These are phyloP conservation scores for Eremobia ochroleuca DNA, from an alignment of 2,888 invertebrate species.

Conservation along the genomic window DNA sequence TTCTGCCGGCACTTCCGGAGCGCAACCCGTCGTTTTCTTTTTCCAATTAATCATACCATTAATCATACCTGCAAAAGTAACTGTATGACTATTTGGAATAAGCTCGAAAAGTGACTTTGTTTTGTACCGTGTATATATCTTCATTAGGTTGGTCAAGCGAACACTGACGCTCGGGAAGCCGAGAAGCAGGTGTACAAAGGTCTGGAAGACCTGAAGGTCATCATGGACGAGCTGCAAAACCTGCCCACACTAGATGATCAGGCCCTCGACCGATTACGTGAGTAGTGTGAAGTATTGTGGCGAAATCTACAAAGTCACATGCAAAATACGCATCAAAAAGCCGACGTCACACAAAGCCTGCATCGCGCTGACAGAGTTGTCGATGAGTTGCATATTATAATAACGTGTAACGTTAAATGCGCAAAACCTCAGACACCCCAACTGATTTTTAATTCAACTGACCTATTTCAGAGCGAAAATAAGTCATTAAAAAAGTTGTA, in stretches of 20 bases:
- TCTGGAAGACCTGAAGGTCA: constrained; percentile 94
- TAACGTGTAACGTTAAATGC: no score
- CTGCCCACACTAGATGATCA: constrained; percentile 93
- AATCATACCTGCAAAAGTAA: background rate
- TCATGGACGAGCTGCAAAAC: constrained; percentile 94
- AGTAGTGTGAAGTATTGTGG: constrained; percentile 61
- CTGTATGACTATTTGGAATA: background rate
- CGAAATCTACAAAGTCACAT: background rate
- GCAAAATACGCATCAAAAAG: background rate
- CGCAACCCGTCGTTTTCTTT: no score
- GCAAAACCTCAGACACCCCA: no score
- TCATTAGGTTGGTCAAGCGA: constrained; percentile 95
- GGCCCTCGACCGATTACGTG: constrained; percentile 92
- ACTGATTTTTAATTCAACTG: no score
- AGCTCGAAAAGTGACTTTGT: background rate
- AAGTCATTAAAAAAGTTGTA: no score
- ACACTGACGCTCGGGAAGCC: constrained; percentile 95
- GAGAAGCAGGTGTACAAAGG: constrained; percentile 96
- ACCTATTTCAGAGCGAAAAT: no score
- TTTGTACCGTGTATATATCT: background rate
- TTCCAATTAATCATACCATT: background rate
- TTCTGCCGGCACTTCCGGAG: no score
- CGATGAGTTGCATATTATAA: background rate
- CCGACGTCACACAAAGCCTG: background rate
- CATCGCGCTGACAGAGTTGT: background rate